Conservation (phyloP, 2,888 invertebrate genomes). For the Sclerodermus sp. region DNA sequence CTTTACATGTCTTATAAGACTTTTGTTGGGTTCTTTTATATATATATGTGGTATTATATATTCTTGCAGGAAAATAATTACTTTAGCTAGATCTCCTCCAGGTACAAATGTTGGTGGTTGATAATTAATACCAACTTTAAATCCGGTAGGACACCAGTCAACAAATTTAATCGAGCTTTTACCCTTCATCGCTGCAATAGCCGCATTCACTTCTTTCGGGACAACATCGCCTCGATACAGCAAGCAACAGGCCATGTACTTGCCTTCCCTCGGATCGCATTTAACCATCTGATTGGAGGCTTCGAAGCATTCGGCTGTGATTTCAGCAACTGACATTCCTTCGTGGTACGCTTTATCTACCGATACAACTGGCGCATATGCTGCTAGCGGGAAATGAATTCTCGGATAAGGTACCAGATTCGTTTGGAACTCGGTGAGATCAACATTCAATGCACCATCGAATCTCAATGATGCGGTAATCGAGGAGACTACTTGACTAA, state of each 20-base stretch:
- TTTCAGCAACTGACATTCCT: slow-evolving; percentile 76
- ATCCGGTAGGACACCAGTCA: slow-evolving; percentile 94
- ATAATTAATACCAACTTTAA: slow-evolving; percentile 70
- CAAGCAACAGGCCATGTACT: slow-evolving; percentile 89
- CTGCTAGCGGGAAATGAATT: slow-evolving; percentile 68
- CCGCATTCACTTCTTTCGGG: slow-evolving; percentile 84
- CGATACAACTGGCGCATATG: slow-evolving; percentile 74
- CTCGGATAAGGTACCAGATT: slow-evolving; percentile 72
- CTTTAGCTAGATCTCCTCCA: slow-evolving; percentile 50
- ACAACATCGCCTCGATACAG: slow-evolving; percentile 89
- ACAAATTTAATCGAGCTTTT: slow-evolving; percentile 82
- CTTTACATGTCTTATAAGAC: slow-evolving; percentile 2
- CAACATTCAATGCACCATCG: slow-evolving; percentile 76
- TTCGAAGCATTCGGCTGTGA: slow-evolving; percentile 88
- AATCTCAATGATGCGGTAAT: slow-evolving; percentile 67
- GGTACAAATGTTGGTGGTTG: slow-evolving; percentile 53
- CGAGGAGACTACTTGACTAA: slow-evolving; percentile 67
- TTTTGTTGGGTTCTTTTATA: too few species aligned
- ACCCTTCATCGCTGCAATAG: slow-evolving; percentile 77
- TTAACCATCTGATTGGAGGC: slow-evolving; percentile 89
- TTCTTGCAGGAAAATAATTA: slow-evolving; percentile 17
- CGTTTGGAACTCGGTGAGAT: slow-evolving; percentile 89
- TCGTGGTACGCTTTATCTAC: slow-evolving; percentile 75
- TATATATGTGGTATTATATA: background rate
- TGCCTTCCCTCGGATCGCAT: slow-evolving; percentile 80